Evolutionary conservation across 2,797 vertebrate species (phyloP), one percentile per base, ranked within the genome.

Genomic region (Sebastes steindachneri): DNA sequence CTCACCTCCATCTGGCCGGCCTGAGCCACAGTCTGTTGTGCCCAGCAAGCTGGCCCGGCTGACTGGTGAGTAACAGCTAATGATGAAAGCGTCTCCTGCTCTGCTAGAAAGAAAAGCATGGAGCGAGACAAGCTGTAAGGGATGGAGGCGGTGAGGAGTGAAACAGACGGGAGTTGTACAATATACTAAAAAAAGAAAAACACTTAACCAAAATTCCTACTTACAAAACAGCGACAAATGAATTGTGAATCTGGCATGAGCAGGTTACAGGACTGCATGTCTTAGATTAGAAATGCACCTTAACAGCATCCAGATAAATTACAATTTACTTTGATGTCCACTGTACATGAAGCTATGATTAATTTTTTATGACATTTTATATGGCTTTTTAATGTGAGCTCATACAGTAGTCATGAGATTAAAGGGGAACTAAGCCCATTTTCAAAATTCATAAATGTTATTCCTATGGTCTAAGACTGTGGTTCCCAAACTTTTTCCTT

Each of bases 1-100:
- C 89, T 90, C 75, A 71, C 86, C 68, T 89, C 91, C 90, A 91
- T 93, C 88, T 93, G 91, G 73, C 79, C 14, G 7, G 62, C 25
- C 80, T 85, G 85, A 77, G 81, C 79, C 75, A 7, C 80, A 66
- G 85, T 81, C 86, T 76, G 84, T 55, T 63, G 83, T 58, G 63
- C 80, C 66, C 76, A 45, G 74, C 59, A 33, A 73, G 75, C 75
- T 59, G 73, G 67, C 53, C 76, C 26, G 21, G 58, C 84, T 54
- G 76, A 80, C 69, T 79, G 77, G 58, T 64, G 76, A 75, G 64
- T 14, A 60, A 57, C 75, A 86, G 81, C 66, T 80, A 73, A 84
- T 79, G 68, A 67, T 73, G 77, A 72, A 67, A 58, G 60, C 7
- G 14, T 64, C 54, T 74, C 68, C 29, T 51, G 41, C 67, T 45